phyloP scores from a whole-genome alignment of 2,113 vertebrate genomes.

The Raja brachyura region DNA sequence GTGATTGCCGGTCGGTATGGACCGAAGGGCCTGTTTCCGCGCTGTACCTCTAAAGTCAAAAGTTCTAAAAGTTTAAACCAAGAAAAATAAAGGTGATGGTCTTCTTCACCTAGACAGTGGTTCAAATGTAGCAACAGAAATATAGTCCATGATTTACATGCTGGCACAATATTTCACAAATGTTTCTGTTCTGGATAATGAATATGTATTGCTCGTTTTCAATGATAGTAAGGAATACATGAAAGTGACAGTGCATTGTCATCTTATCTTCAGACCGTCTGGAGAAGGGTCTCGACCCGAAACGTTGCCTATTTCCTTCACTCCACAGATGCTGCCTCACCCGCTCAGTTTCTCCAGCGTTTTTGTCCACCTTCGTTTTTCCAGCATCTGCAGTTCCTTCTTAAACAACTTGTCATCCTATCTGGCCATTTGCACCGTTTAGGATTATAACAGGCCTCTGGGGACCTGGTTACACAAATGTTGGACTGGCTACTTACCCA shows the following conservation, averaged over 20 bases:
- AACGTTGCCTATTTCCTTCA: too few species aligned
- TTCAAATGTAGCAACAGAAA: neutral
- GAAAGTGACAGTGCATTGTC: neutral
- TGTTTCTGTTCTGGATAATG: too few species aligned
- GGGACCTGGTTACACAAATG: neutral
- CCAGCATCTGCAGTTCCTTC: too few species aligned
- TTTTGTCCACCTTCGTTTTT: too few species aligned
- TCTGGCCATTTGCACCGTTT: neutral
- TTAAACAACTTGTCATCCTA: neutral
- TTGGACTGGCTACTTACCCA: neutral
- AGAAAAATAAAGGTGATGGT: neutral
- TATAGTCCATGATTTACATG: neutral
- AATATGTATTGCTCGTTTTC: neutral
- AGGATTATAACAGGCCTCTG: neutral
- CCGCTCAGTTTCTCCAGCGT: too few species aligned
- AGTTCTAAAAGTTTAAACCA: too few species aligned
- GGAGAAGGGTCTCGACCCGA: too few species aligned
- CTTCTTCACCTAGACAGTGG: neutral
- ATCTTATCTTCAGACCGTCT: neutral
- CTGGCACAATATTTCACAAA: neutral
- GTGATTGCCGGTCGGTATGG: too few species aligned
- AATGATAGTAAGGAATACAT: neutral
- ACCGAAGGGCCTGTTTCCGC: too few species aligned
- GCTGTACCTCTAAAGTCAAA: too few species aligned
- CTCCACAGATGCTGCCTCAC: too few species aligned